Percentiles rank a stretch among this genome's conserved stretches.
Conservation (phyloP, 2,113 vertebrate genomes). For the Blennius ocellaris region DNA sequence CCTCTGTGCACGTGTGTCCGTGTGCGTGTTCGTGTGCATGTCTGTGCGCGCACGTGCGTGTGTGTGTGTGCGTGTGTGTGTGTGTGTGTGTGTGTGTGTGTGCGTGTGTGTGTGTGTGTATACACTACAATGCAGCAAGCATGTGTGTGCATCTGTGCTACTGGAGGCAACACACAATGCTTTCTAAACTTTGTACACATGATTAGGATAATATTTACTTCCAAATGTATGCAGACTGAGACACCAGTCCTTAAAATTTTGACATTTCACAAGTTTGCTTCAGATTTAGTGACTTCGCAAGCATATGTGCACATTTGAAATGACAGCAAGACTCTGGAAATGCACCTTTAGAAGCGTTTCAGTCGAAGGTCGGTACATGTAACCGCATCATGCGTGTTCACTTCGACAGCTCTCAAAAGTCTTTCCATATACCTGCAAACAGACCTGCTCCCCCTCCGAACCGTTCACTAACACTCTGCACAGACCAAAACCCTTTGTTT, state of each 20-base stretch:
- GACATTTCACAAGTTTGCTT: constrained; percentile 44
- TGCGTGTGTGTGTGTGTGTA: constrained; percentile 5
- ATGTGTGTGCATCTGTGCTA: constrained; percentile 43
- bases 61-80: constrained; percentile 9
- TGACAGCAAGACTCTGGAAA: constrained; percentile 12
- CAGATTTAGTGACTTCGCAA: constrained; percentile 30
- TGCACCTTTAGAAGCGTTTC: constrained; percentile 32
- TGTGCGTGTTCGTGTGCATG: constrained; percentile 28
- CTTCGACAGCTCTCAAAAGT: constrained; percentile 3
- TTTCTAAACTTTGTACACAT: constrained; percentile 67
- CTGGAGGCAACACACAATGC: constrained; percentile 51
- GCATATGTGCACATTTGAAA: constrained; percentile 49
- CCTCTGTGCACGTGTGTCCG: constrained; percentile 50
- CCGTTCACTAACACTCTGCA: background rate
- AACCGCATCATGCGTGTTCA: background rate
- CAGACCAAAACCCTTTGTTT: constrained; percentile 17
- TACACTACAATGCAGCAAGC: constrained; percentile 16
- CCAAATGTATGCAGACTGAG: constrained; percentile 55
- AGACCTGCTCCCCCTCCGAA: constrained; percentile 1
- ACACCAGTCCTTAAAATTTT: constrained; percentile 22
- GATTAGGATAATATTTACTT: constrained; percentile 66
- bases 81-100: constrained; percentile 7
- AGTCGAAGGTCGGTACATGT: constrained; percentile 39
- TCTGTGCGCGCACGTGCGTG: background rate
- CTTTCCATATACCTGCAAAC: background rate